Evolutionary conservation across 1,140 invertebrate genomes (phyloP).

Genomic region (Spodoptera frugiperda): DNA sequence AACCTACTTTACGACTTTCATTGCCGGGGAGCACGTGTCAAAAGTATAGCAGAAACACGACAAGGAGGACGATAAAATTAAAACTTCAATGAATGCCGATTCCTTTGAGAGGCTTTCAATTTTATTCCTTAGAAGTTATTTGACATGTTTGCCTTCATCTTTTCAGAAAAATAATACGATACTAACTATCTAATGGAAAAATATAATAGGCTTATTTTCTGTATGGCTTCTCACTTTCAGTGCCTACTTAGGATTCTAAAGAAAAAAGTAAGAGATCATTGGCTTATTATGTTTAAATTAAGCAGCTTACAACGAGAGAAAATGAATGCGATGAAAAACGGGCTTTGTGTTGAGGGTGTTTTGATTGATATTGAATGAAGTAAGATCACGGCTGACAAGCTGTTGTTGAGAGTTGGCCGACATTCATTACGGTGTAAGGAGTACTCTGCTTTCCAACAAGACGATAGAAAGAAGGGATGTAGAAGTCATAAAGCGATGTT

Average conservation of each 20-base stretch:
- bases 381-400: slow-evolving; percentile 48
- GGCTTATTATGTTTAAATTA: slow-evolving; percentile 34
- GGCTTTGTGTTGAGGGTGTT: not conserved
- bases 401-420: slow-evolving; percentile 56
- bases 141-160: slow-evolving; percentile 20
- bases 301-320: slow-evolving; percentile 11
- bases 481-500: slow-evolving; percentile 70
- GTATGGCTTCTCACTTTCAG: not conserved
- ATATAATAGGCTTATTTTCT: slow-evolving; percentile 42
- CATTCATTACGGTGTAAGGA: slow-evolving; percentile 54
- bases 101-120: not conserved
- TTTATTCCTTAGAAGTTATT: slow-evolving; percentile 21
- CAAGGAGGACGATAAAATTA: slow-evolving; percentile 48
- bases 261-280: slow-evolving; percentile 17
- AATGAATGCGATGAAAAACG: not conserved
- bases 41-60: slow-evolving; percentile 61
- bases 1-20: slow-evolving; percentile 74
- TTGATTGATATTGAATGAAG: not conserved
- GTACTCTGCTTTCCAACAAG: slow-evolving; percentile 69
- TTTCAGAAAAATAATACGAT: slow-evolving; percentile 11
- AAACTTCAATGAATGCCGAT: slow-evolving; percentile 35
- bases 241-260: not conserved
- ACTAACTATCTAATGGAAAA: slow-evolving; percentile 12
- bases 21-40: slow-evolving; percentile 73
- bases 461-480: slow-evolving; percentile 67